phyloP scores from a whole-genome alignment of 1,140 invertebrate genomes.

The Drosophila parabipectinata region DNA sequence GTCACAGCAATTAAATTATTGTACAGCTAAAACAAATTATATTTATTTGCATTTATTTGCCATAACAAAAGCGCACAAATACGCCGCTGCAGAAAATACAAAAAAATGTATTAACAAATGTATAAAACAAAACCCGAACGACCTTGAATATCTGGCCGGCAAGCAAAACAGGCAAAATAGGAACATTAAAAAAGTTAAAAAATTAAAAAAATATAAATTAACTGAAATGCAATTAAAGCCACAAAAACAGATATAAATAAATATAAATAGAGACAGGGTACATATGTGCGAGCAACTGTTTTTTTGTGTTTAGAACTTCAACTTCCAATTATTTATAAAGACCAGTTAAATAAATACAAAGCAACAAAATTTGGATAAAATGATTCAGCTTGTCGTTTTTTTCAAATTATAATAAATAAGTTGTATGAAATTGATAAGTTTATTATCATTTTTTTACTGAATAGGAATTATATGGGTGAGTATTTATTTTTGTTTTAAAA shows the following conservation, averaged over 20 bases:
- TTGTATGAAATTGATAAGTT: too few relatives aligned
- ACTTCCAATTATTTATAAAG: conserved; percentile 21
- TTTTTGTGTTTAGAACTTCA: conserved; percentile 38
- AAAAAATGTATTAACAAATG: conserved; percentile 8
- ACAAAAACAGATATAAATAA: conserved; percentile 56
- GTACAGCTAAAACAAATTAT: conserved; percentile 49
- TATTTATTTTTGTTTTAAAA: too few relatives aligned
- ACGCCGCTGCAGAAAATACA: conserved; percentile 5
- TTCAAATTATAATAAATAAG: too few relatives aligned
- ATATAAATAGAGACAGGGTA: conserved; percentile 39
- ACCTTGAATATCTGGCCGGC: conserved; percentile 35
- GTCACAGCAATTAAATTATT: conserved; percentile 65
- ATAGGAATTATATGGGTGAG: too few relatives aligned
- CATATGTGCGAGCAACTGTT: conserved; percentile 35
- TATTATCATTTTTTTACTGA: too few relatives aligned
- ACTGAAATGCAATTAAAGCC: conserved; percentile 39
- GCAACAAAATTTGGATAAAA: conserved; percentile 1
- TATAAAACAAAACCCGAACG: conserved; percentile 45
- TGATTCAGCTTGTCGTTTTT: too few relatives aligned
- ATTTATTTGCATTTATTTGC: conserved; percentile 64
- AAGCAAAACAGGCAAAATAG: conserved; percentile 33
- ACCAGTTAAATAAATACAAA: conserved; percentile 45
- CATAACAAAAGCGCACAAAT: conserved; percentile 43
- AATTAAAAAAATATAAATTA: conserved; percentile 40
- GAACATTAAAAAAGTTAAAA: conserved; percentile 31